Base-by-base conservation (phyloP, 2,797 vertebrate species). In the Paramormyrops hopkinsi region DNA sequence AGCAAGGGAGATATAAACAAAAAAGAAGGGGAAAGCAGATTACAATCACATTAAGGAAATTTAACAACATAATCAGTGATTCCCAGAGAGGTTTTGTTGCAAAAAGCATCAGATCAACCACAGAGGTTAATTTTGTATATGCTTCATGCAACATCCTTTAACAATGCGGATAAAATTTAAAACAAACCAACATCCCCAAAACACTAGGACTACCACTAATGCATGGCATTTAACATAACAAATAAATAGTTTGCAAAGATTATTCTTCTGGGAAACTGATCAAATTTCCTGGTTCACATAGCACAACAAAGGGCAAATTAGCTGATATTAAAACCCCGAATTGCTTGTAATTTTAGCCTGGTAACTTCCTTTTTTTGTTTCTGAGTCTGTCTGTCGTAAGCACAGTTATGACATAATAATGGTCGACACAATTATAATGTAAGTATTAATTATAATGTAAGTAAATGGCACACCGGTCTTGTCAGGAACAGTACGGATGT, bases 21-120 rank as follows among this genome's bases (percentile, higher is more conserved):
- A 73, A 92, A 96, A 96, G 95, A 95, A 95, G 96, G 96, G 96
- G 96, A 96, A 95, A 95, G 96, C 97, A 97, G 96, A 97, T 97
- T 97, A 96, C 95, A 97, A 95, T 95, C 95, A 97, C 96, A 96
- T 97, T 97, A 97, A 98, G 97, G 97, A 98, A 97, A 96, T 97
- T 95, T 96, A 96, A 95, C 89, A 51, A 17, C 94, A 96, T 92
- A 92, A 96, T 96, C 95, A 94, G 95, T 95, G 95, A 97, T 97
- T 96, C 96, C 96, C 96, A 96, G 96, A 97, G 94, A 95, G 93
- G 93, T n/a, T 89, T 29, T 12, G 14, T 86, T 79, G 53, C 59
- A 50, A 88, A 83, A 88, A 48, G 51, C 33, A 37, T 19, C 85
- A 19, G 44, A 17, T 76, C n/a, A 50, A 89, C 56, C 89, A 51